These are phyloP conservation scores for Danaus melanippus DNA, from an alignment of 1,140 invertebrate genomes.

Conservation along the genomic window DNA sequence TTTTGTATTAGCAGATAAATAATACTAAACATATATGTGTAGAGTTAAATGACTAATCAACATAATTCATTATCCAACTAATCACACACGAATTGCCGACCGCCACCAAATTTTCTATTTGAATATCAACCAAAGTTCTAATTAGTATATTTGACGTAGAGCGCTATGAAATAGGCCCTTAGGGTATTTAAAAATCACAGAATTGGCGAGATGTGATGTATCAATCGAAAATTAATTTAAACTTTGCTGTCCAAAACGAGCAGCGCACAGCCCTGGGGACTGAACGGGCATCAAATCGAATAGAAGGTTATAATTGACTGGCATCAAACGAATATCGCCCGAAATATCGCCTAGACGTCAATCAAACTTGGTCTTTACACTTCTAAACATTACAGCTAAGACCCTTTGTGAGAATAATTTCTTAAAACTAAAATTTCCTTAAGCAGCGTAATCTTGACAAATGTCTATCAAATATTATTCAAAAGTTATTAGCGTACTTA, in stretches of 20 bases:
- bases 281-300: constrained; percentile 62
- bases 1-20: too few relatives aligned
- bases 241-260: constrained; percentile 61
- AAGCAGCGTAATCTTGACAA: constrained; percentile 22
- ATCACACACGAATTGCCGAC: constrained; percentile 6
- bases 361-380: constrained; percentile 39
- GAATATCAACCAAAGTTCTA: constrained; percentile 15
- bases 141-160: constrained; percentile 25
- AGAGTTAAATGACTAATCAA: constrained; percentile 9
- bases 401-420: constrained; percentile 15
- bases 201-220: constrained; percentile 54
- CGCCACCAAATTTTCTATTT: constrained; percentile 2
- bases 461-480: constrained; percentile 40
- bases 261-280: constrained; percentile 49
- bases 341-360: constrained; percentile 28
- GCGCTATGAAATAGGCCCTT: constrained; percentile 31
- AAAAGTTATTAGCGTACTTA: constrained; percentile 49
- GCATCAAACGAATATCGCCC: constrained; percentile 46
- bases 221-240: constrained; percentile 69
- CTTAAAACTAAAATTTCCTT: constrained; percentile 9
- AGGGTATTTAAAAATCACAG: constrained; percentile 57
- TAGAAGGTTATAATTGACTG: constrained; percentile 65
- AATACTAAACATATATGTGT: neutral
- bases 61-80: constrained; percentile 1
- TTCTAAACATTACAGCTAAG: constrained; percentile 21